Conservation (phyloP, 2,113 vertebrate genomes). For the Gymnarchus niloticus region DNA sequence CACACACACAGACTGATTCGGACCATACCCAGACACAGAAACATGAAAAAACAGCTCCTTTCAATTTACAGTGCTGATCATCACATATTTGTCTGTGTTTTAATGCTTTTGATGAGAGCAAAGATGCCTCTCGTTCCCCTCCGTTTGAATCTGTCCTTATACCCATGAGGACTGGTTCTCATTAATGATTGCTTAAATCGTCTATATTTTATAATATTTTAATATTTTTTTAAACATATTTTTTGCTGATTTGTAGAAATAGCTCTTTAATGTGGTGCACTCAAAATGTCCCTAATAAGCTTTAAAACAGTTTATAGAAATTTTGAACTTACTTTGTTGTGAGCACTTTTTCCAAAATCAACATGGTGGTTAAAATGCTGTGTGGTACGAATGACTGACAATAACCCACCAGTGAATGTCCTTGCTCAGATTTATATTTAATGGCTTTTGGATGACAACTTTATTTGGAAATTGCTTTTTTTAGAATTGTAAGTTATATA, state of each 20-base stretch:
- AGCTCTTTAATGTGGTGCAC: slow-evolving; percentile 46
- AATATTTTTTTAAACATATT: slow-evolving; percentile 56
- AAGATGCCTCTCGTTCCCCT: slow-evolving; percentile 7
- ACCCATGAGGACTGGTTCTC: slow-evolving; percentile 50
- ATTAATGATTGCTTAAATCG: slow-evolving; percentile 63
- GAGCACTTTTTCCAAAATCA: slow-evolving; percentile 35
- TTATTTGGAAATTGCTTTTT: slow-evolving; percentile 49
- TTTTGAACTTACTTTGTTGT: slow-evolving; percentile 44
- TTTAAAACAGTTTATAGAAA: slow-evolving; percentile 35
- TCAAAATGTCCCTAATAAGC: slow-evolving; percentile 34
- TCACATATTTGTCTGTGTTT: slow-evolving; percentile 66
- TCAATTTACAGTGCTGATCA: slow-evolving; percentile 57
- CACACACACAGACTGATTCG: not conserved
- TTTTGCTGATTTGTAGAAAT: slow-evolving; percentile 57
- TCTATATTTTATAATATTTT: slow-evolving; percentile 69
- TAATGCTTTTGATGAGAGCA: slow-evolving; percentile 59
- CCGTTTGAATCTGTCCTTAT: slow-evolving; percentile 18
- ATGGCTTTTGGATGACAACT: slow-evolving; percentile 39
- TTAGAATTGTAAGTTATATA: slow-evolving; percentile 51
- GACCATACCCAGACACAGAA: slow-evolving; percentile 25
- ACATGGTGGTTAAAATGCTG: slow-evolving; percentile 40
- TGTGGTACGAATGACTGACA: slow-evolving; percentile 32
- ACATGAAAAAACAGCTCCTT: slow-evolving; percentile 28
- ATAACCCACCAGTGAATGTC: not conserved
- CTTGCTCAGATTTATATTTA: slow-evolving; percentile 29